A percentile compares a stretch with the other conserved stretches of the same genome.
These are phyloP conservation scores for Eugnorisma glareosa DNA, from an alignment of 2,888 invertebrate genomes.

Conservation along the genomic window DNA sequence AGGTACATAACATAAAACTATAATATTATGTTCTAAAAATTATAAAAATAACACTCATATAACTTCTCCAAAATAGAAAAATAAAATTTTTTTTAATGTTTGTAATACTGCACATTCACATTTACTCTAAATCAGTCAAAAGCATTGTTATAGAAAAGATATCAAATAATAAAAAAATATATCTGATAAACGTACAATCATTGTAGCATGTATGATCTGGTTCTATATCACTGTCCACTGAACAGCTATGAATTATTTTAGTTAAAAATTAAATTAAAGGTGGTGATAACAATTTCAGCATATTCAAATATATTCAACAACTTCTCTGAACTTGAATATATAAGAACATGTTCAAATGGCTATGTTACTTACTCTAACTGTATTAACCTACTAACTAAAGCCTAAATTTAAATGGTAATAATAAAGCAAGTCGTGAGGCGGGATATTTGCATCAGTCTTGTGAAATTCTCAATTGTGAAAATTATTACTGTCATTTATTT, in stretches of 20 bases:
- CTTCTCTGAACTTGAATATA: slow-evolving; percentile 52
- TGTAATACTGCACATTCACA: slow-evolving; percentile 89
- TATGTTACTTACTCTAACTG: slow-evolving; percentile 79
- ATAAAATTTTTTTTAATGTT: slow-evolving; percentile 82
- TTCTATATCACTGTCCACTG: slow-evolving; percentile 75
- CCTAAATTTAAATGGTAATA: slow-evolving; percentile 90
- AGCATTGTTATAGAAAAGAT: slow-evolving; percentile 80
- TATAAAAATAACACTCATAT: slow-evolving; percentile 87
- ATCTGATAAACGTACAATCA: slow-evolving; percentile 72
- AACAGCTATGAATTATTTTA: slow-evolving; percentile 71
- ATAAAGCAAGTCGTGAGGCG: slow-evolving; percentile 91
- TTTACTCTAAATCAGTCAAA: slow-evolving; percentile 89
- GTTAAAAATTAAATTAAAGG: slow-evolving; percentile 65
- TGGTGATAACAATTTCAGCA: slow-evolving; percentile 79
- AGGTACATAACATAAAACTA: slow-evolving; percentile 73
- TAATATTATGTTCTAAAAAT: slow-evolving; percentile 80
- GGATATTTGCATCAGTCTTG: slow-evolving; percentile 91
- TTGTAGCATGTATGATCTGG: slow-evolving; percentile 74
- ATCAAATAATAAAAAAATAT: slow-evolving; percentile 76
- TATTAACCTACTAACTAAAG: slow-evolving; percentile 85
- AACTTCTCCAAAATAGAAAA: slow-evolving; percentile 85
- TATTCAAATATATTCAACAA: slow-evolving; percentile 71
- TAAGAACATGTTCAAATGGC: slow-evolving; percentile 80
- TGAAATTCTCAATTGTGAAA: slow-evolving; percentile 90
- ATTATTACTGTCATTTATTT: slow-evolving; percentile 87